A percentile compares a stretch with the other conserved stretches of the same genome.
Evolutionary conservation across 2,888 invertebrate genomes (phyloP).

Genomic region (Tolmerus cingulatus): DNA sequence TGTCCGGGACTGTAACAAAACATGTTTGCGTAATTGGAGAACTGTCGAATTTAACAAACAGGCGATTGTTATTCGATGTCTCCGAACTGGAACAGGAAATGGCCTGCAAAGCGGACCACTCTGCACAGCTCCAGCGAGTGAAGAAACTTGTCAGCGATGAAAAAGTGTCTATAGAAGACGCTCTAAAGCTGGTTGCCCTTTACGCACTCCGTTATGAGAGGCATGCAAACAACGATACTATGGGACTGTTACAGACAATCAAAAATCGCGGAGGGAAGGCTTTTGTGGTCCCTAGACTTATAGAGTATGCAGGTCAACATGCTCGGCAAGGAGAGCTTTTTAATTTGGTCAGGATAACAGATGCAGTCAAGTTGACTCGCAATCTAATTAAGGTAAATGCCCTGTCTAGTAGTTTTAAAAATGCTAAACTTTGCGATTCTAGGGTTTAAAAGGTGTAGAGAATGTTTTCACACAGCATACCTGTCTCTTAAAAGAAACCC

Average conservation of each 20-base stretch:
- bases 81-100: constrained; percentile 94
- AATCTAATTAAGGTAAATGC: constrained; percentile 58
- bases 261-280: constrained; percentile 77
- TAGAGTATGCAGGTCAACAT: constrained; percentile 87
- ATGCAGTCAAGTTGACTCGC: constrained; percentile 79
- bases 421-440: constrained; percentile 1
- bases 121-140: constrained; percentile 80
- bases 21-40: constrained; percentile 98
- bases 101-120: constrained; percentile 86
- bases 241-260: constrained; percentile 77
- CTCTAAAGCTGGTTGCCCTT: constrained; percentile 85
- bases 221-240: constrained; percentile 84
- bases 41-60: constrained; percentile 83
- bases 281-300: constrained; percentile 68
- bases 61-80: constrained; percentile 82
- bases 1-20: constrained; percentile 95
- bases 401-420: not conserved
- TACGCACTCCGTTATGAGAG: constrained; percentile 95
- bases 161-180: constrained; percentile 78
- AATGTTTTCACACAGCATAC: constrained; percentile 99
- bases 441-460: constrained; percentile 93
- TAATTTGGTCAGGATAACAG: constrained; percentile 89
- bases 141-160: constrained; percentile 80
- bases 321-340: constrained; percentile 85
- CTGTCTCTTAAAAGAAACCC: constrained; percentile 86